These are phyloP conservation scores for Cheilosia vernalis DNA, from an alignment of 2,888 invertebrate species.

Conservation along the genomic window DNA sequence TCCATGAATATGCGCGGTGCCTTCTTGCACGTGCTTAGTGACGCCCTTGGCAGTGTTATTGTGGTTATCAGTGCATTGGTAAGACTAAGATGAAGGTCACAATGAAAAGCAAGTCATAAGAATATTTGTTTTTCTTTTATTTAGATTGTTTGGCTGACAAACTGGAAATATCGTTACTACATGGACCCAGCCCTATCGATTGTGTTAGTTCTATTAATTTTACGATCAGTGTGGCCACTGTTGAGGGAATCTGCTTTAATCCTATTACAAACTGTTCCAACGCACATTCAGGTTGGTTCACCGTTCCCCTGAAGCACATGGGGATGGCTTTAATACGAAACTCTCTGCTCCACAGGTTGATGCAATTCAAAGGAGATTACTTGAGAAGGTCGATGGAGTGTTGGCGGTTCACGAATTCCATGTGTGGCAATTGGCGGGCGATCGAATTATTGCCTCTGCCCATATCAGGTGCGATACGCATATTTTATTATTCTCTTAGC, in stretches of 20 bases:
- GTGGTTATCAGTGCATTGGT: conserved; percentile 88
- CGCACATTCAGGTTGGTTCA: conserved; percentile 91
- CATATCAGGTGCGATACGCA: conserved; percentile 89
- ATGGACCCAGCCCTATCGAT: conserved; percentile 98
- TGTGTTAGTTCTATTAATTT: conserved; percentile 92
- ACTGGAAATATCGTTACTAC: conserved; percentile 92
- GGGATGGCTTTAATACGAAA: not conserved
- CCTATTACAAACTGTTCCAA: conserved; percentile 98
- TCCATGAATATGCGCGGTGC: conserved; percentile 99
- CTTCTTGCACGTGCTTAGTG: conserved; percentile 98
- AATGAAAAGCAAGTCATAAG: conserved; percentile 5
- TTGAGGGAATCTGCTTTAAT: conserved; percentile 97
- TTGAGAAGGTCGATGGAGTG: conserved; percentile 96
- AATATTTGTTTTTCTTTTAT: conserved; percentile 18
- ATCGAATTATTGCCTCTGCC: conserved; percentile 98
- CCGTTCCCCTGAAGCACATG: not conserved
- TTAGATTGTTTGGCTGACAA: conserved; percentile 89
- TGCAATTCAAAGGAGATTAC: conserved; percentile 93
- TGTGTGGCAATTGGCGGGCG: conserved; percentile 98
- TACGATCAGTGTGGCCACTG: conserved; percentile 95
- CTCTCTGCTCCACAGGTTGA: conserved; percentile 87
- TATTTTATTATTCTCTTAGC: too few relatives aligned
- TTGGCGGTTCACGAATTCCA: conserved; percentile 98
- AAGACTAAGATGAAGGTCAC: conserved; percentile 66
- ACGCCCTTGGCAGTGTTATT: conserved; percentile 94